Evolutionary conservation across 2,888 invertebrate genomes (phyloP).

Genomic region (Parnassius apollo): DNA sequence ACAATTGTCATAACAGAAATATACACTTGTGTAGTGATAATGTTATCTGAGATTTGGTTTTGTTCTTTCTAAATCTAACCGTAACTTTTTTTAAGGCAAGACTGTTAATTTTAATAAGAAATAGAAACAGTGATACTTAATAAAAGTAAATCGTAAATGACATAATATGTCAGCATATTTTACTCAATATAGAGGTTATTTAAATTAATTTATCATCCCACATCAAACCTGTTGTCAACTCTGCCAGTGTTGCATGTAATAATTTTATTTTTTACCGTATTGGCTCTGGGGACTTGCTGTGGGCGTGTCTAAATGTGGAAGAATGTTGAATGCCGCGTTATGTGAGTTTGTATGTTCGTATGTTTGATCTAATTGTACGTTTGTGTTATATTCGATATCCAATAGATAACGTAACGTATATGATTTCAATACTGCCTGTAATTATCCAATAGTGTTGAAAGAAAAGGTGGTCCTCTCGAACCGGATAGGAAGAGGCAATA

Average conservation of each 20-base stretch:
- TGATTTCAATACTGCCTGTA: constrained; percentile 33
- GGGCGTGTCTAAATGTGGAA: constrained; percentile 38
- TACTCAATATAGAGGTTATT: constrained; percentile 7
- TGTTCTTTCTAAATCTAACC: not conserved
- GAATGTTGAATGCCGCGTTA: constrained; percentile 29
- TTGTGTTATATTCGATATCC: constrained; percentile 59
- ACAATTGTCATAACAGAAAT: no score
- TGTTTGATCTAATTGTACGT: constrained; percentile 47
- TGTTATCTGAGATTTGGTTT: not conserved
- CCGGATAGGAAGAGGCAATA: constrained; percentile 1
- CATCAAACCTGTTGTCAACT: constrained; percentile 36
- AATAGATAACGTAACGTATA: constrained; percentile 44
- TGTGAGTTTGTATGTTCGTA: constrained; percentile 42
- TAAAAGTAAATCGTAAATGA: not conserved
- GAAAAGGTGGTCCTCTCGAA: constrained; percentile 4
- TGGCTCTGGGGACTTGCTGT: constrained; percentile 39
- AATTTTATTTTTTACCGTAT: constrained; percentile 30
- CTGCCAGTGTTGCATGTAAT: constrained; percentile 15
- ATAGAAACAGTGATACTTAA: not conserved
- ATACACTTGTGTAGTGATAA: not conserved
- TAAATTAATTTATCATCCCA: constrained; percentile 23
- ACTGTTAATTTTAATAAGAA: not conserved
- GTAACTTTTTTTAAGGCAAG: not conserved
- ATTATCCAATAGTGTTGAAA: not conserved
- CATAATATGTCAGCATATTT: constrained; percentile 2